A percentile compares a stretch with the other conserved stretches of the same genome.
These are phyloP conservation scores for Ammospiza caudacuta DNA, from an alignment of 2,113 vertebrate species.

Conservation along the genomic window DNA sequence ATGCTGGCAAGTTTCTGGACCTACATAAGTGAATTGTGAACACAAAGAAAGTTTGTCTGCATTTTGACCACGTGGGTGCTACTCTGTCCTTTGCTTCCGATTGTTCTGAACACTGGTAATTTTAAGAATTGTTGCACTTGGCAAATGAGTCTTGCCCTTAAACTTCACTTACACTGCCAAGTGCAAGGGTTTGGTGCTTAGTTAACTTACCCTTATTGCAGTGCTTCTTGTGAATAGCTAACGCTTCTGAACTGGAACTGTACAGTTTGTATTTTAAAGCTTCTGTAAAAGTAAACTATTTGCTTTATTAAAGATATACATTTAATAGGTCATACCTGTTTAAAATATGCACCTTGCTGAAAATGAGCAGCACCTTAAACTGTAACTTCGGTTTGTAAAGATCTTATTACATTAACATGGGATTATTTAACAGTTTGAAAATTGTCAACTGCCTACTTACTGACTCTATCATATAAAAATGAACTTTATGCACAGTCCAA, in stretches of 20 bases:
- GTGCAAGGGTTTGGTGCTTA: constrained; percentile 72
- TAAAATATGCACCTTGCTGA: constrained; percentile 65
- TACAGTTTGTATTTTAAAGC: constrained; percentile 88
- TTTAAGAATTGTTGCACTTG: constrained; percentile 75
- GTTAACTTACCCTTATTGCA: constrained; percentile 73
- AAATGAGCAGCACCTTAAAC: constrained; percentile 51
- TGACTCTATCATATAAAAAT: neutral
- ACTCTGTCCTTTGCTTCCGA: constrained; percentile 72
- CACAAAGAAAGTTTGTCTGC: constrained; percentile 51
- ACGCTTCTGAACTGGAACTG: constrained; percentile 83
- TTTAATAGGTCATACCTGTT: constrained; percentile 78
- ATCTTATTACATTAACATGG: constrained; percentile 38
- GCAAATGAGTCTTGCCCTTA: constrained; percentile 72
- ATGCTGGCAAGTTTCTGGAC: constrained; percentile 58
- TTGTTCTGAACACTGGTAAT: constrained; percentile 76
- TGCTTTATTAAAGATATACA: constrained; percentile 86
- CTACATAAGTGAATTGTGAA: constrained; percentile 39
- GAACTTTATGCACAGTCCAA: neutral
- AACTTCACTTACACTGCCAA: constrained; percentile 66
- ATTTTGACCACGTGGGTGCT: constrained; percentile 75
- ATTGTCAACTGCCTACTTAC: constrained; percentile 60
- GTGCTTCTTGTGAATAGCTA: constrained; percentile 78
- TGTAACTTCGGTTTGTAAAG: constrained; percentile 46
- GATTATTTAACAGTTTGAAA: constrained; percentile 51
- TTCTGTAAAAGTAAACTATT: constrained; percentile 83